phyloP scores from a whole-genome alignment of 2,113 vertebrate genomes.

The Cavia porcellus region DNA sequence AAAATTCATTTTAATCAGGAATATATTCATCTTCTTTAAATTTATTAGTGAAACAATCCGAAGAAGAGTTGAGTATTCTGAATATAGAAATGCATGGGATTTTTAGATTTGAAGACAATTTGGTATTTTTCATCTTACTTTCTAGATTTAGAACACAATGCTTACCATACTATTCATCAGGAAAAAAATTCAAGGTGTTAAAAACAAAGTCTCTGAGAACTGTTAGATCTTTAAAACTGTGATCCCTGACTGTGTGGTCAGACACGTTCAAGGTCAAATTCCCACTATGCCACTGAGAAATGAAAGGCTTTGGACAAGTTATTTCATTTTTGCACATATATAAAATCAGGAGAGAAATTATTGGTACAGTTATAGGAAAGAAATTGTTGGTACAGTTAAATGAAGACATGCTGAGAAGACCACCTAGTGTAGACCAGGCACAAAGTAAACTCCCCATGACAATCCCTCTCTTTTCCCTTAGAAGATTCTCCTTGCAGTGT shows the following conservation, averaged over 20 bases:
- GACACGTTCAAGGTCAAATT: neutral
- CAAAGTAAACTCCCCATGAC: neutral
- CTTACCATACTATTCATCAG: neutral
- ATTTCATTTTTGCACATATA: neutral
- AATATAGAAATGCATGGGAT: conserved; percentile 20
- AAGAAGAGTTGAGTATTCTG: neutral
- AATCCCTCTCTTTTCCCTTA: neutral
- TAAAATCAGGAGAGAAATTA: conserved; percentile 1
- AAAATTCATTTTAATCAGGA: conserved; percentile 38
- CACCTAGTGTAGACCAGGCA: neutral
- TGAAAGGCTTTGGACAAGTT: neutral
- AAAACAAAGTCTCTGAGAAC: neutral
- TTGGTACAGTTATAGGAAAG: neutral
- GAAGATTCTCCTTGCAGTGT: neutral
- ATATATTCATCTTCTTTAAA: neutral
- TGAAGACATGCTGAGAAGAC: neutral
- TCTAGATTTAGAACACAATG: conserved; percentile 21
- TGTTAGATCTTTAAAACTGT: conserved; percentile 32
- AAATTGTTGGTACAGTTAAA: neutral
- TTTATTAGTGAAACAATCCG: neutral
- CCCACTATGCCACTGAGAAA: neutral
- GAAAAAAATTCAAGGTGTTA: neutral
- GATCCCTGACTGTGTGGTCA: neutral
- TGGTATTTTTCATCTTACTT: neutral
- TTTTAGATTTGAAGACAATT: conserved; percentile 11